Conservation (phyloP, 1,140 invertebrate genomes). For the Physella acuta region DNA sequence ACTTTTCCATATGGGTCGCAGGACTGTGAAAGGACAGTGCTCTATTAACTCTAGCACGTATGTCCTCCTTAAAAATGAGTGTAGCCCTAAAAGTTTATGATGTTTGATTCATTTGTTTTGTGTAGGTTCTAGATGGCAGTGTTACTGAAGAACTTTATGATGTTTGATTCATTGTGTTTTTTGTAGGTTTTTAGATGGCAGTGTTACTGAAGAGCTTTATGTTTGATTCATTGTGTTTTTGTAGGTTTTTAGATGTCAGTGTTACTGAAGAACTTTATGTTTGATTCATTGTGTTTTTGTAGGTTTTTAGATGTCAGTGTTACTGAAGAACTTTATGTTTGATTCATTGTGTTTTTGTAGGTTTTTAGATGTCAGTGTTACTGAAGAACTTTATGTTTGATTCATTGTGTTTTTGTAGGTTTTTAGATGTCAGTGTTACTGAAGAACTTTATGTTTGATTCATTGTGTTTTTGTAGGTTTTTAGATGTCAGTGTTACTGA, state of each 20-base stretch:
- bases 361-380: background rate
- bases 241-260: background rate
- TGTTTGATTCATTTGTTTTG: constrained; percentile 10
- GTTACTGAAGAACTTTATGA: constrained; percentile 71
- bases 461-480: background rate
- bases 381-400: constrained; percentile 4
- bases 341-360: background rate
- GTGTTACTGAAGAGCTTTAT: background rate
- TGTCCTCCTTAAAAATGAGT: too few relatives aligned
- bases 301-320: background rate
- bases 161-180: constrained; percentile 10
- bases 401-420: background rate
- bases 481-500: background rate
- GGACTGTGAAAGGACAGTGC: too few relatives aligned
- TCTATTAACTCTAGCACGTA: too few relatives aligned
- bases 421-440: background rate
- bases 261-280: background rate
- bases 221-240: constrained; percentile 7
- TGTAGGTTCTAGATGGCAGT: background rate
- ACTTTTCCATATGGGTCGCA: too few relatives aligned
- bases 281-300: constrained; percentile 2
- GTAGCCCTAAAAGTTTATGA: background rate
- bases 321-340: constrained; percentile 3
- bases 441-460: constrained; percentile 4
- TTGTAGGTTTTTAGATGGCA: background rate